These are phyloP conservation scores for Mylabris phalerata DNA, from an alignment of 1,140 invertebrate species.

Conservation along the genomic window DNA sequence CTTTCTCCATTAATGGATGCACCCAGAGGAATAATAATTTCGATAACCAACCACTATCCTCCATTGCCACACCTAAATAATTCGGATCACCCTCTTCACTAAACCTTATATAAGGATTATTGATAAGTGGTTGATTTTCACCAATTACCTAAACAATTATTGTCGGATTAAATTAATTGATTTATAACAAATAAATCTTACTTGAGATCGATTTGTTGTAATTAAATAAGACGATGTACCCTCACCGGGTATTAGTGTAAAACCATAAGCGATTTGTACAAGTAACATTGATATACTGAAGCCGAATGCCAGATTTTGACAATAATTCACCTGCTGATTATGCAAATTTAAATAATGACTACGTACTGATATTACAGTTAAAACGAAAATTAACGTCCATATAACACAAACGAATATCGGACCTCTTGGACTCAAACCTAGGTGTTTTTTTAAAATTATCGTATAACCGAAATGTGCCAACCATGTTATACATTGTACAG, in stretches of 20 bases:
- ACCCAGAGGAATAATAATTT: conserved; percentile 85
- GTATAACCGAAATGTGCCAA: conserved; percentile 70
- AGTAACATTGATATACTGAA: conserved; percentile 47
- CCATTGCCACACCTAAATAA: conserved; percentile 74
- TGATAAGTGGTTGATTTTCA: conserved; percentile 42
- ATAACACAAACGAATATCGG: conserved; percentile 58
- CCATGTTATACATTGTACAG: conserved; percentile 67
- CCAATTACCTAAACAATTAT: conserved; percentile 35
- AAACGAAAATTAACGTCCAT: conserved; percentile 57
- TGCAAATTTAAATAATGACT: conserved; percentile 33
- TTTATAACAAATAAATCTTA: background rate
- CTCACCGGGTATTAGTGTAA: conserved; percentile 55
- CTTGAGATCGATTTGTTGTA: conserved; percentile 1
- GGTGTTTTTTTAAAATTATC: conserved; percentile 56
- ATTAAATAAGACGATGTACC: conserved; percentile 32
- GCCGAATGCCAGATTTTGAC: conserved; percentile 39
- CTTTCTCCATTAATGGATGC: conserved; percentile 76
- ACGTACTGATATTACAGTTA: conserved; percentile 53
- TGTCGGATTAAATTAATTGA: no score
- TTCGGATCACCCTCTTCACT: conserved; percentile 58
- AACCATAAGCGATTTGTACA: conserved; percentile 51
- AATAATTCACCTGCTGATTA: conserved; percentile 37
- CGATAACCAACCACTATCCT: conserved; percentile 61
- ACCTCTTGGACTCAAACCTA: conserved; percentile 61
- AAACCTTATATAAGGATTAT: conserved; percentile 51